Evolutionary conservation across 2,888 invertebrate species (phyloP), one percentile per base, ranked within the genome.

Genomic region (Sicus ferrugineus): DNA sequence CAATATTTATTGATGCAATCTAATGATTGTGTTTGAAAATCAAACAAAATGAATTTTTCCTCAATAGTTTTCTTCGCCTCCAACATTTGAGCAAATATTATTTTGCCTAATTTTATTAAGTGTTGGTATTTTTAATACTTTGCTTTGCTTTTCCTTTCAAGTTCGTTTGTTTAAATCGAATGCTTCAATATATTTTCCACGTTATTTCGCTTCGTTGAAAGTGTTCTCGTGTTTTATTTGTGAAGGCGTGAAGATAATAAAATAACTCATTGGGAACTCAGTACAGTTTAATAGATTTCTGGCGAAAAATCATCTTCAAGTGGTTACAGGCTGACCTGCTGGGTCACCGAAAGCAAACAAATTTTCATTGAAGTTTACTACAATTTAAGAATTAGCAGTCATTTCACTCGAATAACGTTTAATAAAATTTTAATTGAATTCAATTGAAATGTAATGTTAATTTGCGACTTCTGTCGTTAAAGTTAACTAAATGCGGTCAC

Each of bases 111-210:
- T n/a, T 16, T 61, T 23, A 61, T 61, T 34, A 6, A 42, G n/a
- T 42, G 34, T 38, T 59, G 30, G 34, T 38, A 59, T 59, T 38
- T 61, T 56, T n/a, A 28, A 26, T 56, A n/a, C 28, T 26, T 56
- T 54, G 54, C n/a, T 65, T 52, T 63, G 2, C 34, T 54, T 65
- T 52, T 63, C 1, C 34, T 54, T 65, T 54, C 54, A 65, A 19
- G 21, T 23, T 64, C 38, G 16, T 54, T 30, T 67, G 28, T 9
- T 11, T 9, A 21, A 61, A 61, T 14, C n/a, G n/a, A 26, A 56
- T 34, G 11, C 11, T 61, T 26, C 3, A 61, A n/a, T 19, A 30
- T 30, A 4, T 30, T 56, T 14, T 19, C 16, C 30, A 61, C 14
- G 26, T 42, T 61, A 14, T 5, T 38, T 16, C 19, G 19, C 42